Percentiles rank a stretch among this genome's conserved stretches.
Conservation (phyloP, 2,888 invertebrate genomes). For the Erebia palarica region DNA sequence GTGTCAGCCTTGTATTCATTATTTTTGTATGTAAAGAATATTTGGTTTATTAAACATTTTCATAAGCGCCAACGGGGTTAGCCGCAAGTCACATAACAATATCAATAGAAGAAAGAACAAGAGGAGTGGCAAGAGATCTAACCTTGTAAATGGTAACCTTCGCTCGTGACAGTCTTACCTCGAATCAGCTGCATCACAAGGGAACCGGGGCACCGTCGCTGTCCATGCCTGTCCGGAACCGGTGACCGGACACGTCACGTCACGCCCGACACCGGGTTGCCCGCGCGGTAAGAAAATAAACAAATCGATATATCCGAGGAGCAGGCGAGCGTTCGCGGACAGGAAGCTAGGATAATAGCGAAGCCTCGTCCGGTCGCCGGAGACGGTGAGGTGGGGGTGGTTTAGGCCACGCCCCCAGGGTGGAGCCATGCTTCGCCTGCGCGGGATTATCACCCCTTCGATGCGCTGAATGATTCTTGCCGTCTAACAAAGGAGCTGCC, state of each 20-base stretch:
- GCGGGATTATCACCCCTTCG: conserved; percentile 50
- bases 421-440: conserved; percentile 51
- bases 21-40: no score
- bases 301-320: conserved; percentile 76
- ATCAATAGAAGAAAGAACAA: neutral
- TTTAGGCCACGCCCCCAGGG: conserved; percentile 54
- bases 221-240: conserved; percentile 46
- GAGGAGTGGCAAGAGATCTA: neutral
- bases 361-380: conserved; percentile 60
- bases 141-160: neutral
- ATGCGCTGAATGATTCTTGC: conserved; percentile 40
- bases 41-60: neutral
- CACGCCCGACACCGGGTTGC: conserved; percentile 61
- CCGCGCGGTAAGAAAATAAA: conserved; percentile 77
- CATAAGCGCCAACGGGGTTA: neutral
- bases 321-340: conserved; percentile 77
- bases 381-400: conserved; percentile 51
- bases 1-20: no score
- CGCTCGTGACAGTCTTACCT: conserved; percentile 41
- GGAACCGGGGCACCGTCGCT: conserved; percentile 47
- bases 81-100: neutral
- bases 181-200: conserved; percentile 42
- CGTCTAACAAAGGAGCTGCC: conserved; percentile 36
- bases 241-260: conserved; percentile 52
- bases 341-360: conserved; percentile 81